Percentiles rank a stretch among this genome's conserved stretches.
Conservation (phyloP, 2,113 vertebrate genomes). For the Cynocephalus volans region DNA sequence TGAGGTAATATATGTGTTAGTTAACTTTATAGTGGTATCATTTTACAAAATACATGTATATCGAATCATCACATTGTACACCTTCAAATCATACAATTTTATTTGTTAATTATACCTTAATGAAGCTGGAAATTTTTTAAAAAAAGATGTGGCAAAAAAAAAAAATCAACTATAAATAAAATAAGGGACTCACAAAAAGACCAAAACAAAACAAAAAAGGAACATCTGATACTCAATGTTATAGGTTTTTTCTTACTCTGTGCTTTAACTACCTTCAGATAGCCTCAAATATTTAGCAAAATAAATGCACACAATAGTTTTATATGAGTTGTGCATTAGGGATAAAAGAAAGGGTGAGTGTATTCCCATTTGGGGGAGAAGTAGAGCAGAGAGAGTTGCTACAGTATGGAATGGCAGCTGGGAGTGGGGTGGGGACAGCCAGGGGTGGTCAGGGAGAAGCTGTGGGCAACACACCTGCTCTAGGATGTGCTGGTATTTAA, state of each 20-base stretch:
- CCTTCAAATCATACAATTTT: not conserved
- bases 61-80: not conserved
- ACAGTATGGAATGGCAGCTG: not conserved
- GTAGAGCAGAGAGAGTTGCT: not conserved
- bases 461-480: not conserved
- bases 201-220: not conserved
- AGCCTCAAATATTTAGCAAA: not conserved
- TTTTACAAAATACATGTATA: not conserved
- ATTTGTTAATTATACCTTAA: not conserved
- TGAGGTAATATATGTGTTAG: not conserved
- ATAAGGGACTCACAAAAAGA: not conserved
- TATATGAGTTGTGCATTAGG: not conserved
- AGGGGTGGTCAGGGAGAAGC: not conserved
- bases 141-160: not conserved
- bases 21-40: not conserved
- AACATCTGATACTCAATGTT: not conserved
- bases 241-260: not conserved
- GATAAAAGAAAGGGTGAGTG: not conserved
- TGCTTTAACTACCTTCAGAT: not conserved
- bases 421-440: rapidly evolving
- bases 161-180: not conserved
- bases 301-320: not conserved
- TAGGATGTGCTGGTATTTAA: not conserved
- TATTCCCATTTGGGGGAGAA: not conserved
- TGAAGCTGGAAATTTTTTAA: not conserved